Evolutionary conservation across 2,888 invertebrate genomes (phyloP).

Genomic region (Ornithoptera alexandrae): DNA sequence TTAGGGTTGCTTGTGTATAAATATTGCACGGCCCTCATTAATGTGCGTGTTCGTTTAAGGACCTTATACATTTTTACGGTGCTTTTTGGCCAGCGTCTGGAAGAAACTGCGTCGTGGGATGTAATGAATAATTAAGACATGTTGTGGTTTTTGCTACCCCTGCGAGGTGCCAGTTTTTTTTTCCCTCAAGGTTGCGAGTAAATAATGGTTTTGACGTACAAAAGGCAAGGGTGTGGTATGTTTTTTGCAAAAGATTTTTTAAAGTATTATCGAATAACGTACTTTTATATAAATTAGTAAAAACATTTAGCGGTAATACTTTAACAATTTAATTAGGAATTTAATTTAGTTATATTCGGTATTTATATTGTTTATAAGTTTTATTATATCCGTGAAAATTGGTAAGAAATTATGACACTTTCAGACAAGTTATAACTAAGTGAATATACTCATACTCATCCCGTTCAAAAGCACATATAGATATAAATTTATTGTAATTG

Average conservation of each 20-base stretch:
- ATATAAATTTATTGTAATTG: too few relatives aligned
- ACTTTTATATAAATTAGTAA: background rate
- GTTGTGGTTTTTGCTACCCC: slow-evolving; percentile 44
- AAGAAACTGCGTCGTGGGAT: slow-evolving; percentile 59
- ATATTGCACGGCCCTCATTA: slow-evolving; percentile 79
- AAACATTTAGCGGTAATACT: background rate
- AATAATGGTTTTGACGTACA: slow-evolving; percentile 19
- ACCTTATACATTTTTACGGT: slow-evolving; percentile 69
- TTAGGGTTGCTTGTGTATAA: slow-evolving; percentile 79
- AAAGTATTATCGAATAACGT: background rate
- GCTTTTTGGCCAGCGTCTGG: slow-evolving; percentile 62
- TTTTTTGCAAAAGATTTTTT: background rate
- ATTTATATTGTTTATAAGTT: too few relatives aligned
- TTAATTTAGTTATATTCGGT: background rate
- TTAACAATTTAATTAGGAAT: background rate
- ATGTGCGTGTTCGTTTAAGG: slow-evolving; percentile 77
- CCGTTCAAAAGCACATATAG: too few relatives aligned
- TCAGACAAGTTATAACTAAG: too few relatives aligned
- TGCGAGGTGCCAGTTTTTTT: slow-evolving; percentile 52
- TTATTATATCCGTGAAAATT: too few relatives aligned
- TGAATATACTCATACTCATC: too few relatives aligned
- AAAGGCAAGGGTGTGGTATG: slow-evolving; percentile 2
- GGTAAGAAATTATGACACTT: too few relatives aligned
- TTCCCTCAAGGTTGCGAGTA: slow-evolving; percentile 22
- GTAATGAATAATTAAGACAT: slow-evolving; percentile 77